These are phyloP conservation scores for Dermatophagoides farinae DNA, from an alignment of 1,140 invertebrate species.

Conservation along the genomic window DNA sequence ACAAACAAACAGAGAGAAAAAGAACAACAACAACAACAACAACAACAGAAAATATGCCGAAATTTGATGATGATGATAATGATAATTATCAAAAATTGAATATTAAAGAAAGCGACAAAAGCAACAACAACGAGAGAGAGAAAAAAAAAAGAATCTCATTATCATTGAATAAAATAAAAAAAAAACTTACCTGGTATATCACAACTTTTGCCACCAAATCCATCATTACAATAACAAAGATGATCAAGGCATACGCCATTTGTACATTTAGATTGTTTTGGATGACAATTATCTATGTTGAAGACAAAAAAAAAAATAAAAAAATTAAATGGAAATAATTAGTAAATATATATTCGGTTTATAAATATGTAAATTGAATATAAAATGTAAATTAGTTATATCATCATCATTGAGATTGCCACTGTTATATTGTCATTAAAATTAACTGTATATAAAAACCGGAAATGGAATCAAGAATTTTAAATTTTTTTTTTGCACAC, in stretches of 20 bases:
- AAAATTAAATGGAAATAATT: neutral
- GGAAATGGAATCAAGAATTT: slow-evolving; percentile 7
- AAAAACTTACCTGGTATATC: slow-evolving; percentile 56
- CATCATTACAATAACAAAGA: slow-evolving; percentile 86
- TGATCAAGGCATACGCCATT: slow-evolving; percentile 79
- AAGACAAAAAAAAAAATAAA: slow-evolving; percentile 16
- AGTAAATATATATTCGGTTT: neutral
- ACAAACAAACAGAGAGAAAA: no score
- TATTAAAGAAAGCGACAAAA: neutral
- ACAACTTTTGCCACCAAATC: slow-evolving; percentile 76
- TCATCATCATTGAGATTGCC: neutral
- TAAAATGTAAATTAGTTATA: neutral
- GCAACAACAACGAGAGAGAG: neutral
- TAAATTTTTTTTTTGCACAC: neutral
- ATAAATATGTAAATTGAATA: no score
- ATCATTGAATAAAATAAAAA: neutral
- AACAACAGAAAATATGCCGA: no score
- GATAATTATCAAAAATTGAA: slow-evolving; percentile 1
- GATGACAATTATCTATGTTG: slow-evolving; percentile 58
- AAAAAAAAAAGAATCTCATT: neutral
- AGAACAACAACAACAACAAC: no score
- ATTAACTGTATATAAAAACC: slow-evolving; percentile 2
- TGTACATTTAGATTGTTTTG: slow-evolving; percentile 44
- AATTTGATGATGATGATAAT: no score
- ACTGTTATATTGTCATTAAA: neutral